These are phyloP conservation scores for Melanerpes aurifrons DNA, from an alignment of 2,113 vertebrate genomes.

Conservation along the genomic window DNA sequence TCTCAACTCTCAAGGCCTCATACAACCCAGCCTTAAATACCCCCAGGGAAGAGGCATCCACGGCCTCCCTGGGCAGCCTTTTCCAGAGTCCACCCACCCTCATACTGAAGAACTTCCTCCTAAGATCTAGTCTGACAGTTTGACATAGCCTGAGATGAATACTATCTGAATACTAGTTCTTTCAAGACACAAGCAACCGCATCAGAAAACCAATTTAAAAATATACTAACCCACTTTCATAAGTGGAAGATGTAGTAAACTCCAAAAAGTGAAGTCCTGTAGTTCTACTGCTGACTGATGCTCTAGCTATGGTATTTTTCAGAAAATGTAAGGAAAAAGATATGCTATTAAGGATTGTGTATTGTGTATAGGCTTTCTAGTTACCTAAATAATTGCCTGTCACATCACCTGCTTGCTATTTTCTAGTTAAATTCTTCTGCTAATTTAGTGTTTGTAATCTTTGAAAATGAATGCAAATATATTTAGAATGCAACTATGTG, in stretches of 20 bases:
- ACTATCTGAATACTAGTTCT: neutral
- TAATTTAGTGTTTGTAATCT: neutral
- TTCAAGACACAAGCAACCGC: neutral
- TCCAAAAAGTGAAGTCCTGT: neutral
- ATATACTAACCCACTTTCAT: neutral
- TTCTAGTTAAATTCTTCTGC: neutral
- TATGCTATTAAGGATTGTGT: neutral
- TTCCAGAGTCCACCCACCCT: no score
- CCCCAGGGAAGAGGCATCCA: no score
- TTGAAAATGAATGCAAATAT: neutral
- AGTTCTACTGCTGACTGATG: neutral
- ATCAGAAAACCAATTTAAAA: neutral
- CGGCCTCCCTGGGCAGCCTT: no score
- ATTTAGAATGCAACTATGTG: neutral
- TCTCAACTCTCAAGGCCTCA: no score
- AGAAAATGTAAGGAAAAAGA: neutral
- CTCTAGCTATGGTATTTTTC: neutral
- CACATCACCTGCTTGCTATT: neutral
- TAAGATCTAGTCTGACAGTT: neutral
- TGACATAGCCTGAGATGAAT: neutral
- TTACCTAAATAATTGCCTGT: neutral
- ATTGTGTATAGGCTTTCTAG: neutral
- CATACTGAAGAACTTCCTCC: no score
- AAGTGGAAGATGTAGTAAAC: neutral
- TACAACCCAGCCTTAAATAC: no score